These are phyloP conservation scores for Boloria selene DNA, from an alignment of 2,888 invertebrate species.

Conservation along the genomic window DNA sequence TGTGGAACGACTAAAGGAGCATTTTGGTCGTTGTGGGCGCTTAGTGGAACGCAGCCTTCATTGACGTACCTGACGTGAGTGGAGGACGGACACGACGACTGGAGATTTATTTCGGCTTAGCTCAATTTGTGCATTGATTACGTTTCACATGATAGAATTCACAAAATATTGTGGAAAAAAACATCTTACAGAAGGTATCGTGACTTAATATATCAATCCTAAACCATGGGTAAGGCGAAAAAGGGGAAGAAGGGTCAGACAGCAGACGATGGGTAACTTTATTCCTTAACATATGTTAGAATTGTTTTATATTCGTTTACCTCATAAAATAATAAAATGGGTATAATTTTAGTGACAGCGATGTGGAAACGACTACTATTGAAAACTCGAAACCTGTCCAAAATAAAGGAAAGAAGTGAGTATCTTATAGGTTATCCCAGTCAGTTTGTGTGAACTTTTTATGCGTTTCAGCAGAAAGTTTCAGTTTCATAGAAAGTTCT, in stretches of 20 bases:
- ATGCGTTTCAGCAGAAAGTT: slow-evolving; percentile 7
- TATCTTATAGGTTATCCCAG: slow-evolving; percentile 65
- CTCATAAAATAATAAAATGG: slow-evolving; percentile 40
- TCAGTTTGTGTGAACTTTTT: slow-evolving; percentile 16
- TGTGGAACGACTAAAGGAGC: too few species aligned
- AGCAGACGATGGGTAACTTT: slow-evolving; percentile 87
- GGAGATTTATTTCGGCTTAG: slow-evolving; percentile 53
- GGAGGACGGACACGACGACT: slow-evolving; percentile 66
- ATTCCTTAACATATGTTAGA: slow-evolving; percentile 59
- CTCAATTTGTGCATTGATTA: slow-evolving; percentile 61
- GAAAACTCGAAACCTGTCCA: slow-evolving; percentile 66
- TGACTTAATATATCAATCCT: slow-evolving; percentile 65
- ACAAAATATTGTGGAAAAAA: slow-evolving; percentile 63
- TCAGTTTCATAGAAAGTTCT: background rate
- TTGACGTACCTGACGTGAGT: slow-evolving; percentile 40
- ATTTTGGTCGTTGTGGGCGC: too few species aligned
- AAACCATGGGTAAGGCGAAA: slow-evolving; percentile 89
- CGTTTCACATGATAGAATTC: slow-evolving; percentile 80
- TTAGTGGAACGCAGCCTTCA: too few species aligned
- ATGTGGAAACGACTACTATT: slow-evolving; percentile 75
- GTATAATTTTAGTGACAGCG: slow-evolving; percentile 83
- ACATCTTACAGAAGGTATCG: slow-evolving; percentile 67
- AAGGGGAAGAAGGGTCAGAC: slow-evolving; percentile 90
- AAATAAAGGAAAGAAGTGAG: slow-evolving; percentile 74
- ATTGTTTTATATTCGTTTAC: slow-evolving; percentile 43